Conservation (phyloP, 1,140 invertebrate genomes). For the Hypothenemus hampei region DNA sequence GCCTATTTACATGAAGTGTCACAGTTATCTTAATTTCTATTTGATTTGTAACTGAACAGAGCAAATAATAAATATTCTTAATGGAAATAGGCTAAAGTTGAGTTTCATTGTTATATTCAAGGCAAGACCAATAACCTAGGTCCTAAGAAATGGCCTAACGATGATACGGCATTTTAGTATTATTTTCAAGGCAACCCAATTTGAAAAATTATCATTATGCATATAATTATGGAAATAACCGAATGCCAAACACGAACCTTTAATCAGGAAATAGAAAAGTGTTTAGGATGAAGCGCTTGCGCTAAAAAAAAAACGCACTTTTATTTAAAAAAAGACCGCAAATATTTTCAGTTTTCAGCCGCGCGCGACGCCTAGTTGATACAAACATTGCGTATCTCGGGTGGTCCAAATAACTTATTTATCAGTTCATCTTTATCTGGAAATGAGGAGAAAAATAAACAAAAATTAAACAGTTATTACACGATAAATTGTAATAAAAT, state of each 20-base stretch:
- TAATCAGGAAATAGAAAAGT: background rate
- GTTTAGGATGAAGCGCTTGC: background rate
- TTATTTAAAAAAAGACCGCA: background rate
- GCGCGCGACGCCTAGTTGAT: background rate
- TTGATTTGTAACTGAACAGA: background rate
- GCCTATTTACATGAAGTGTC: slow-evolving; percentile 78
- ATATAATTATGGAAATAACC: background rate
- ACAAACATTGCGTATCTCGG: background rate
- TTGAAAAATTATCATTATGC: background rate
- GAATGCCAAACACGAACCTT: background rate
- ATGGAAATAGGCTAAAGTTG: background rate
- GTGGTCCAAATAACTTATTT: background rate
- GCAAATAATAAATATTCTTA: background rate
- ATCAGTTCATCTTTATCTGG: background rate
- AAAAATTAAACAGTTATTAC: background rate
- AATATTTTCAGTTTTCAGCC: background rate
- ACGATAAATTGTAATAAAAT: background rate
- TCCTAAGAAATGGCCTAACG: background rate
- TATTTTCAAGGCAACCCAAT: background rate
- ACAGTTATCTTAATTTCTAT: slow-evolving; percentile 45
- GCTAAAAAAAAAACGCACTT: background rate
- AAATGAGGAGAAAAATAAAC: background rate
- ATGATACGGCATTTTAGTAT: background rate
- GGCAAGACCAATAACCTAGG: too few relatives aligned
- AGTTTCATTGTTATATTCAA: background rate